Conservation (phyloP, 2,888 invertebrate genomes). For the Leptinotarsa haldemani region DNA sequence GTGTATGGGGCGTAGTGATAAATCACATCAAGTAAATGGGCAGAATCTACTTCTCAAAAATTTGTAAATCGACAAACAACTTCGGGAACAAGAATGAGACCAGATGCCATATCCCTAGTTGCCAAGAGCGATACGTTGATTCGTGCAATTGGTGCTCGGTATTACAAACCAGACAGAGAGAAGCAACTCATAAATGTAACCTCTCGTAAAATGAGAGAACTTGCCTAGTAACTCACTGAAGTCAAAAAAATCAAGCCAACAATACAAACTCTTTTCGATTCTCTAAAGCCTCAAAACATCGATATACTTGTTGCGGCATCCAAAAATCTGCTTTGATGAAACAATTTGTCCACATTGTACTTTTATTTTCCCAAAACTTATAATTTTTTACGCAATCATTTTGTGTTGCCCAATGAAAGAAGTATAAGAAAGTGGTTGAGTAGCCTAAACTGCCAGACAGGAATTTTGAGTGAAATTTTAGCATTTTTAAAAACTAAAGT, state of each 20-base stretch:
- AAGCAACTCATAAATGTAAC: conserved; percentile 37
- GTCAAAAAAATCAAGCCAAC: conserved; percentile 28
- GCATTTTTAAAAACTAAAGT: conserved; percentile 44
- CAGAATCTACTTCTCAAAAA: too few species aligned
- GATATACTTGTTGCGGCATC: conserved; percentile 32
- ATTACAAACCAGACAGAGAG: conserved; percentile 38
- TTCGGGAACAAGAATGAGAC: conserved; percentile 4
- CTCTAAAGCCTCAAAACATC: conserved; percentile 33
- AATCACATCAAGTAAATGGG: too few species aligned
- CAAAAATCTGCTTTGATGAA: too few species aligned
- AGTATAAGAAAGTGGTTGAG: conserved; percentile 47
- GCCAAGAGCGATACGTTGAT: conserved; percentile 27
- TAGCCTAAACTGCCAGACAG: conserved; percentile 46
- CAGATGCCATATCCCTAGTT: conserved; percentile 17
- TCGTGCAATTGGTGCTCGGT: conserved; percentile 33
- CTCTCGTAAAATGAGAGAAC: conserved; percentile 41
- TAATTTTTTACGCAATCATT: conserved; percentile 43
- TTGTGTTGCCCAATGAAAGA: conserved; percentile 45
- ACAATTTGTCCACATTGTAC: conserved; percentile 41
- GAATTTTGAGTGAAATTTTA: conserved; percentile 42
- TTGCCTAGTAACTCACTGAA: conserved; percentile 27
- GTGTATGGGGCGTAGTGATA: too few species aligned
- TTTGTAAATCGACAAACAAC: too few species aligned
- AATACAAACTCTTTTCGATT: conserved; percentile 26
- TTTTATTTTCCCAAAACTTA: conserved; percentile 50